Conservation (phyloP, 2,113 vertebrate genomes). For the Bubo blakistoni region DNA sequence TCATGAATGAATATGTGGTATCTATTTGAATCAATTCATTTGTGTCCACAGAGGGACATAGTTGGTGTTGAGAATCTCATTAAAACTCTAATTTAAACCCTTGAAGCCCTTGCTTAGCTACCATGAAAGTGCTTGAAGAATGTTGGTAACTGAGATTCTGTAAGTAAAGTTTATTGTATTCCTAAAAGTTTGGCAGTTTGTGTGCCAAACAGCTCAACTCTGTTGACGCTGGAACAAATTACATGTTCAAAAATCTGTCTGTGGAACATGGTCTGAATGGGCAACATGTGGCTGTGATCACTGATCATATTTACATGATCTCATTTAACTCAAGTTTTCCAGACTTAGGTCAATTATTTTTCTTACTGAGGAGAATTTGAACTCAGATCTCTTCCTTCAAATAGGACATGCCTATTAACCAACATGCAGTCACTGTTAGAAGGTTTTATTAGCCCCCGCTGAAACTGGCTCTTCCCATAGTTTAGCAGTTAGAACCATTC, state of each 20-base stretch:
- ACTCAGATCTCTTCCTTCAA: background rate
- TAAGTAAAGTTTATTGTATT: background rate
- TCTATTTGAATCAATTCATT: background rate
- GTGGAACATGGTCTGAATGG: background rate
- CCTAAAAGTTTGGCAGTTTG: background rate
- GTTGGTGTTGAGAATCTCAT: background rate
- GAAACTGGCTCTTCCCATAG: background rate
- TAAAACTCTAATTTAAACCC: background rate
- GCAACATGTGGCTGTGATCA: background rate
- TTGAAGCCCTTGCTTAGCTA: background rate
- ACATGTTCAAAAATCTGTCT: background rate
- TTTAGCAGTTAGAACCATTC: background rate
- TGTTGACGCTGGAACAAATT: background rate
- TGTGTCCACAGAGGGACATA: background rate
- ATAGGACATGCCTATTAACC: background rate
- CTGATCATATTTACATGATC: background rate
- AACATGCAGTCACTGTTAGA: background rate
- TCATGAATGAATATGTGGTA: background rate
- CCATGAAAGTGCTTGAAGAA: background rate
- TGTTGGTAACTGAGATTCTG: background rate
- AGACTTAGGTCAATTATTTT: conserved; percentile 24
- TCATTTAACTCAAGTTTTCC: background rate
- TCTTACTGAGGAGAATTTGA: background rate
- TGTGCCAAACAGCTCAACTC: background rate
- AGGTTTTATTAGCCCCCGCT: background rate